phyloP scores from a whole-genome alignment of 2,888 invertebrate genomes.

The Drosophila suboccidentalis region DNA sequence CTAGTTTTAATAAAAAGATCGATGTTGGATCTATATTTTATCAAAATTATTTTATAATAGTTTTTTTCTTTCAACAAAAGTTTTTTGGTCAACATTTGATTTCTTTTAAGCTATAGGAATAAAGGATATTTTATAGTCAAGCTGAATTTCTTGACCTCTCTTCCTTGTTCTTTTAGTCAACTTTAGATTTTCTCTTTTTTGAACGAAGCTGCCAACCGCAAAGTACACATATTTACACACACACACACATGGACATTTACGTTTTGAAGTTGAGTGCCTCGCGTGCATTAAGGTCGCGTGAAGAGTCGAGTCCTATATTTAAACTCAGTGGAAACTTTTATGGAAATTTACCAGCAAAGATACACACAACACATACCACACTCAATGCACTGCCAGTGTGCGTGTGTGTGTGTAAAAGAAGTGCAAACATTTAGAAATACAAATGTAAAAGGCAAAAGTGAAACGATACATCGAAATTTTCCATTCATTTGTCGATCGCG shows the following conservation, averaged over 20 bases:
- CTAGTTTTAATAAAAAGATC: background rate
- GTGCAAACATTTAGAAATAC: slow-evolving; percentile 60
- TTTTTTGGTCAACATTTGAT: slow-evolving; percentile 9
- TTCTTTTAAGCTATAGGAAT: too few species aligned
- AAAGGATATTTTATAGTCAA: background rate
- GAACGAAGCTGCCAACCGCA: background rate
- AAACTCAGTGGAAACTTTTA: slow-evolving; percentile 64
- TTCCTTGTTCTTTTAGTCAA: background rate
- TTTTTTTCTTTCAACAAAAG: slow-evolving; percentile 6
- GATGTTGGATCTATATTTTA: background rate
- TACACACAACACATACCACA: slow-evolving; percentile 17
- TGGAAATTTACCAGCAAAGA: slow-evolving; percentile 67
- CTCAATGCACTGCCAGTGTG: background rate
- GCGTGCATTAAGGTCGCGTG: slow-evolving; percentile 33
- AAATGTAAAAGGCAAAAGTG: slow-evolving; percentile 42
- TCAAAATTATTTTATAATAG: background rate
- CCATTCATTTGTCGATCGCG: slow-evolving; percentile 61
- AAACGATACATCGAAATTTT: slow-evolving; percentile 70
- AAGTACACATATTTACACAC: background rate
- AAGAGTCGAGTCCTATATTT: slow-evolving; percentile 56
- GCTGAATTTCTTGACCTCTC: background rate
- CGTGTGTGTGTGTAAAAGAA: slow-evolving; percentile 40
- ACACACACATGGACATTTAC: background rate
- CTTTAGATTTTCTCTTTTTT: background rate
- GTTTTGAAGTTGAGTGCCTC: slow-evolving; percentile 4